Conservation (phyloP, 2,113 vertebrate species). For the Lates calcarifer region DNA sequence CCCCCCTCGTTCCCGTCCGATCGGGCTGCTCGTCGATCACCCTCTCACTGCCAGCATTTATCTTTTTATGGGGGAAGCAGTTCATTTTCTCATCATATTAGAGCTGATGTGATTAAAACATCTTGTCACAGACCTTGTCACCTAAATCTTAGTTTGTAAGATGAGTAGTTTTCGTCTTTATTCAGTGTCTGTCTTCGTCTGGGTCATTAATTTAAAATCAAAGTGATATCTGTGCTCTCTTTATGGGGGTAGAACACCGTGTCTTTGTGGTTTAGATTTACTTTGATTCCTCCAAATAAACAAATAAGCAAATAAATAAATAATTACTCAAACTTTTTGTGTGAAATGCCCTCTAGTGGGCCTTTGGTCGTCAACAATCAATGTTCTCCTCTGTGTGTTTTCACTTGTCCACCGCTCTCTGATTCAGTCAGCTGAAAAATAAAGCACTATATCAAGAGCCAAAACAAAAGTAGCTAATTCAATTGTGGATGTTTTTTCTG, state of each 20-base stretch:
- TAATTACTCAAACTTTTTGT: background rate
- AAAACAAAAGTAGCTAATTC: background rate
- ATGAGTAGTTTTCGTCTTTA: background rate
- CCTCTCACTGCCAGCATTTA: background rate
- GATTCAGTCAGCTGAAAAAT: slow-evolving; percentile 26
- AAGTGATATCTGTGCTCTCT: background rate
- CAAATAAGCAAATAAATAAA: background rate
- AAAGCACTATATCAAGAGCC: background rate
- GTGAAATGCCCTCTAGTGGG: background rate
- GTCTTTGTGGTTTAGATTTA: background rate
- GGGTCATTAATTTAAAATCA: background rate
- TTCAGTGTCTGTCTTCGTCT: background rate
- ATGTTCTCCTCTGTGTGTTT: slow-evolving; percentile 4
- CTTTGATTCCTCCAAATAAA: background rate
- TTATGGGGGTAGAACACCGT: background rate
- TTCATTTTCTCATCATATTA: background rate
- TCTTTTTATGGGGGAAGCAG: background rate
- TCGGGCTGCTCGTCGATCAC: slow-evolving; percentile 41
- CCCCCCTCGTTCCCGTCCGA: background rate
- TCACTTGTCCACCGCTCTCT: background rate
- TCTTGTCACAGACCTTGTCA: background rate
- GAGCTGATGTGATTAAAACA: background rate
- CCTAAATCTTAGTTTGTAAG: background rate
- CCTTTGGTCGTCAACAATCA: slow-evolving; percentile 5
- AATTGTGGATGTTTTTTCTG: no score